These are phyloP conservation scores for Macropodus opercularis DNA, from an alignment of 2,797 vertebrate species.

Conservation along the genomic window DNA sequence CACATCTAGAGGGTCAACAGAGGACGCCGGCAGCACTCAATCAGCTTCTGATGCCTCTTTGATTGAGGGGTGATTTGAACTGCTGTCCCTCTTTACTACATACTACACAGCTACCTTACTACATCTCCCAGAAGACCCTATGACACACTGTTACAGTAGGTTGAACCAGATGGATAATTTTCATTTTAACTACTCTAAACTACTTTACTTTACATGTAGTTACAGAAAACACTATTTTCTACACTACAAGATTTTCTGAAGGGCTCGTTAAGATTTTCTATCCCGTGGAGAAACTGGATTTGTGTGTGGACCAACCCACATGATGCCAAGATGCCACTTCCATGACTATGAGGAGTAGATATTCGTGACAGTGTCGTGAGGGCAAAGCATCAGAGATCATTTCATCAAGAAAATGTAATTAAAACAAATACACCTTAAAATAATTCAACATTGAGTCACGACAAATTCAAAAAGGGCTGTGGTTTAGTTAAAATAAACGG, in stretches of 20 bases:
- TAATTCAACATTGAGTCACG: background rate
- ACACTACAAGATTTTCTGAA: no score
- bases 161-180: no score
- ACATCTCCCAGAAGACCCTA: background rate
- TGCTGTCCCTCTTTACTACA: background rate
- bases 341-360: background rate
- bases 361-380: background rate
- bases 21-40: slow-evolving; percentile 42
- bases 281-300: no score
- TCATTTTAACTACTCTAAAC: no score
- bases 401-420: background rate
- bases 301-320: background rate
- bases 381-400: background rate
- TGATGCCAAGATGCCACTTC: background rate
- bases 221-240: no score
- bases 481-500: background rate
- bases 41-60: slow-evolving; percentile 15
- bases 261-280: no score
- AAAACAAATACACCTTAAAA: background rate
- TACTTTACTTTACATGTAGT: no score
- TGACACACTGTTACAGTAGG: no score
- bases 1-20: slow-evolving; percentile 37
- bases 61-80: slow-evolving; percentile 3
- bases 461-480: background rate
- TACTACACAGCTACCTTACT: background rate